Evolutionary conservation across 2,888 invertebrate species (phyloP).

Genomic region (Galeopsomyia nigrocyanea): DNA sequence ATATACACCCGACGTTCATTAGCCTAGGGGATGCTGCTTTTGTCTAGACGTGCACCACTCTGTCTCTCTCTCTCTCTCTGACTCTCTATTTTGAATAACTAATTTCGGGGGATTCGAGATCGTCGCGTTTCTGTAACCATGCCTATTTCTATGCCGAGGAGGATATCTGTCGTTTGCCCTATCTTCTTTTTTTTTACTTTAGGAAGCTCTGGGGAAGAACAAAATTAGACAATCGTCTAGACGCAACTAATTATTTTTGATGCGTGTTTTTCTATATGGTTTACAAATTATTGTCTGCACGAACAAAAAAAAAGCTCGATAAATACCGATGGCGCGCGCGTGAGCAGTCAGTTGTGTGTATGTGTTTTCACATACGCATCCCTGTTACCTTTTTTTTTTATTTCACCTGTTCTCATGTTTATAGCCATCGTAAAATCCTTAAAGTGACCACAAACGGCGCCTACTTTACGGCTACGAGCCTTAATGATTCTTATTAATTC

Average conservation of each 20-base stretch:
- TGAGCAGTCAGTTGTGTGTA: background rate
- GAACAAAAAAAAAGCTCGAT: too few relatives aligned
- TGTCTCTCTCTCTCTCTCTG: slow-evolving; percentile 11
- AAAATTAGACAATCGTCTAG: too few relatives aligned
- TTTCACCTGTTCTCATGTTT: slow-evolving; percentile 45
- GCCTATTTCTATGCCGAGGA: too few relatives aligned
- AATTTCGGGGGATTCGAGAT: slow-evolving; percentile 11
- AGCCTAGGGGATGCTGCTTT: background rate
- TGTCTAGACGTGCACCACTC: background rate
- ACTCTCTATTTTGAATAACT: slow-evolving; percentile 28
- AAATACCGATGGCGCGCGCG: too few relatives aligned
- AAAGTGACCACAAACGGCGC: slow-evolving; percentile 30
- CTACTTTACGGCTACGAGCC: slow-evolving; percentile 33
- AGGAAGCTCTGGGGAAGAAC: too few relatives aligned
- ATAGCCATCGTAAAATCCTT: slow-evolving; percentile 37
- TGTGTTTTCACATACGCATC: slow-evolving; percentile 25
- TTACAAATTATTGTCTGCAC: too few relatives aligned
- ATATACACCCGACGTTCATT: background rate
- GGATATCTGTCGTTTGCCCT: too few relatives aligned
- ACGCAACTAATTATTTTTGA: too few relatives aligned
- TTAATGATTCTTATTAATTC: slow-evolving; percentile 45
- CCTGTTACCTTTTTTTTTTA: slow-evolving; percentile 31
- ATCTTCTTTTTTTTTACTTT: too few relatives aligned
- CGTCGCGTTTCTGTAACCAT: too few relatives aligned
- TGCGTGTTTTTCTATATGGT: too few relatives aligned